Percentiles rank a stretch among this genome's conserved stretches.
Conservation (phyloP, 2,113 vertebrate species). For the Tinamus guttatus region DNA sequence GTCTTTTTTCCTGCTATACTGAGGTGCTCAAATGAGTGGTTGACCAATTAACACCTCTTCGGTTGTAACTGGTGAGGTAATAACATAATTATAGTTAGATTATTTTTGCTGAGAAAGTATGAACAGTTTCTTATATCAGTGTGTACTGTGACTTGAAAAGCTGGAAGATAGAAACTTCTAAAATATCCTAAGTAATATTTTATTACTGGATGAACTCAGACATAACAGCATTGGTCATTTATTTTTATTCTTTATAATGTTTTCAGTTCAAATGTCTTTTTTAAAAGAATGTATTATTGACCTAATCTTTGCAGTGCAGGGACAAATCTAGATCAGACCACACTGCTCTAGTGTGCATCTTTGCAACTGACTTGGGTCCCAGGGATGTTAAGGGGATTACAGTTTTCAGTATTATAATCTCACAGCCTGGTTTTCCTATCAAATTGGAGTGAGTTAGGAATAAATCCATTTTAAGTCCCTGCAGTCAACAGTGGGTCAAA, state of each 20-base stretch:
- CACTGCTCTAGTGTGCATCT: not conserved
- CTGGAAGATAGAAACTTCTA: not conserved
- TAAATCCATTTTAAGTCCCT: not conserved
- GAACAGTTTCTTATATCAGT: not conserved
- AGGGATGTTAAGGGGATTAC: not conserved
- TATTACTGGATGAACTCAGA: not conserved
- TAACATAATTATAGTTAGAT: not conserved
- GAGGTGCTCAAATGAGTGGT: not conserved
- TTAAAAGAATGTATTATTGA: not conserved
- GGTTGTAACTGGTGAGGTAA: not conserved
- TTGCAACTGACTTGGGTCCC: not conserved
- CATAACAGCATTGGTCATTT: not conserved
- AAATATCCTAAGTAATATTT: not conserved
- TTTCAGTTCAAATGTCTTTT: not conserved
- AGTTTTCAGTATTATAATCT: not conserved
- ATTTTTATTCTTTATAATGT: not conserved
- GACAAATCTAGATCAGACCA: not conserved
- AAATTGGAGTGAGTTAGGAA: not conserved
- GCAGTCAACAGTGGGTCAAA: not conserved
- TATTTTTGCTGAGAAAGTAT: not conserved
- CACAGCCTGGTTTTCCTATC: not conserved
- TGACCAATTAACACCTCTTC: conserved; percentile 12
- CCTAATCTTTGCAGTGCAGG: not conserved
- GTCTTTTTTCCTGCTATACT: not conserved
- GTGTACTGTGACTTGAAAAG: not conserved